Evolutionary conservation across 2,113 vertebrate species (phyloP), one percentile per base, ranked within the genome.

Genomic region (Etheostoma spectabile): DNA sequence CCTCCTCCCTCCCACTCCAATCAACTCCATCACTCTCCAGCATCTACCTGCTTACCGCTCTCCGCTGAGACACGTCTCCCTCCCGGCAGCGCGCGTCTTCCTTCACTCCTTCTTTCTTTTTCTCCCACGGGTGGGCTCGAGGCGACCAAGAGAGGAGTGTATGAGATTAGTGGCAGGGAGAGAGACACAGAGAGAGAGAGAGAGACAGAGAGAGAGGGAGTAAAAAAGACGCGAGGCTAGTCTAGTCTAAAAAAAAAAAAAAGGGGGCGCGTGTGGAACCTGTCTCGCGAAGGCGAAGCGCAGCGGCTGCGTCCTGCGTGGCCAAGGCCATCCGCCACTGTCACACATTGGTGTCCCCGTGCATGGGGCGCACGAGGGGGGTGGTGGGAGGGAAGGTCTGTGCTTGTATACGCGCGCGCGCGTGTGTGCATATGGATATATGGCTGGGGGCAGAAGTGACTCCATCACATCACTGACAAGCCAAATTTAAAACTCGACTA

Each of bases 271-370:
- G 82, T 82, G 84, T 93, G 88, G 85, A 86, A 86, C 70, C 85
- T 90, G 91, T 86, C 85, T 83, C 88, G 86, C 77, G 77, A 77
- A 90, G 91, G 88, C 90, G 83, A 88, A 93, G 91, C 87, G 84
- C 91, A 91, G 91, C 84, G 84, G 93, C 92, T 92, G 93, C 90
- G 81, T 92, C 92, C 91, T 92, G 89, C 91, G 83, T 92, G 91
- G 93, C 91, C 93, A 85, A 91, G 90, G 94, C 94, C 95, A 94
- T 95, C 80, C 91, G 89, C 92, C 86, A 88, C 94, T 94, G 91
- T 92, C 93, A 91, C 91, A 83, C 86, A 65, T 12, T 56, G 68
- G 82, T 88, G 90, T 87, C 91, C 90, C 90, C 81, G 57, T 56
- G 82, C 85, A 76, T 80, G 94, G 93, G 94, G 86, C 89, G 93